These are phyloP conservation scores for Cynaeus angustus DNA, from an alignment of 2,888 invertebrate species.

Conservation along the genomic window DNA sequence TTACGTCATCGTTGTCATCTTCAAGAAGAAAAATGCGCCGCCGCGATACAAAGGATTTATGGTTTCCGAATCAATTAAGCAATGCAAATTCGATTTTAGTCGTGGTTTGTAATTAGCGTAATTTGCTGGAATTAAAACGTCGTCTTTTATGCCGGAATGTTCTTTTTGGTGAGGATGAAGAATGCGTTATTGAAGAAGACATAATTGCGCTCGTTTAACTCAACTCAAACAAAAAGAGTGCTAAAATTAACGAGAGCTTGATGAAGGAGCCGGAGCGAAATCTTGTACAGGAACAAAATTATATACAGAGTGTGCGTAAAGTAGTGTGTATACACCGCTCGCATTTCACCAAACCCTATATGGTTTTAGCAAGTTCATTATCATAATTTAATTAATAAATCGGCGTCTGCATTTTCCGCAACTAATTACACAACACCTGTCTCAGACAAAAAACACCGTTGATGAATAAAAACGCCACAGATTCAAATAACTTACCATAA, in stretches of 20 bases:
- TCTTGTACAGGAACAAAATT: too few species aligned
- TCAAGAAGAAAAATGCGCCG: too few species aligned
- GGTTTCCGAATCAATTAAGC: slow-evolving; percentile 31
- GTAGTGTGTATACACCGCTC: too few species aligned
- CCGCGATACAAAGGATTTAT: slow-evolving; percentile 18
- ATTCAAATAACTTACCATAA: slow-evolving; percentile 31
- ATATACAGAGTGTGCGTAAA: too few species aligned
- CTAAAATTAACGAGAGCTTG: slow-evolving; percentile 12
- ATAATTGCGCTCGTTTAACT: slow-evolving; percentile 30
- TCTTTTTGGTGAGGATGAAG: slow-evolving; percentile 7
- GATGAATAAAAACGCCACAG: slow-evolving; percentile 24
- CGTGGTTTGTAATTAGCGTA: slow-evolving; percentile 31
- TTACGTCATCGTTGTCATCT: slow-evolving; percentile 1
- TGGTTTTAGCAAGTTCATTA: neutral
- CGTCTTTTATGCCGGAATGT: slow-evolving; percentile 20
- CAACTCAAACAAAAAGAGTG: slow-evolving; percentile 27
- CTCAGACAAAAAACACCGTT: slow-evolving; percentile 8
- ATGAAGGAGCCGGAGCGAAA: too few species aligned
- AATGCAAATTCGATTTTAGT: slow-evolving; percentile 35
- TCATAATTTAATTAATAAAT: neutral
- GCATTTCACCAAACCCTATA: neutral
- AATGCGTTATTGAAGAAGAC: slow-evolving; percentile 32
- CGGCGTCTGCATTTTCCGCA: neutral
- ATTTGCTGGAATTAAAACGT: slow-evolving; percentile 41
- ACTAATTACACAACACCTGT: slow-evolving; percentile 37